Percentiles rank a stretch among this genome's conserved stretches.
Conservation (phyloP, 2,888 invertebrate species). For the Achlya flavicornis region DNA sequence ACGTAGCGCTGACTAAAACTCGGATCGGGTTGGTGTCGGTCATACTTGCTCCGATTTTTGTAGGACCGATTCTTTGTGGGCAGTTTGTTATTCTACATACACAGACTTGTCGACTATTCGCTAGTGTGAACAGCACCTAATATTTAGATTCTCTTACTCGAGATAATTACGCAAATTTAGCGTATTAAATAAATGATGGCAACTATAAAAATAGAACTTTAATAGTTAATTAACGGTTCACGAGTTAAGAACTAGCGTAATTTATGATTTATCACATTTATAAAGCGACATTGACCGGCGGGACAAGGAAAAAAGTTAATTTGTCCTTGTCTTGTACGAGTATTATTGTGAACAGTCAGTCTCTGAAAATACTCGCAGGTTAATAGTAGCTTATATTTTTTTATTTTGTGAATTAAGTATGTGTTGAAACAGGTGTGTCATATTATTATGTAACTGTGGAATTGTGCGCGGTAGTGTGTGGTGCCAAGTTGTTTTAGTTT, state of each 20-base stretch:
- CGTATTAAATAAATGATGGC: neutral
- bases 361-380: neutral
- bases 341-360: neutral
- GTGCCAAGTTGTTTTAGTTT: neutral
- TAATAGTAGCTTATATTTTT: neutral
- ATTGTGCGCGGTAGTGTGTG: neutral
- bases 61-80: too few species aligned
- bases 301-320: neutral
- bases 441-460: neutral
- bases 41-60: too few species aligned
- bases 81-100: too few species aligned
- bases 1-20: too few species aligned
- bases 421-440: too few species aligned
- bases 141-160: too few species aligned
- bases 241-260: neutral
- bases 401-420: neutral
- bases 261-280: neutral
- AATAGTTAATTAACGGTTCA: neutral
- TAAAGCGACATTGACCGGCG: constrained; percentile 5
- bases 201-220: neutral
- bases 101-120: too few species aligned
- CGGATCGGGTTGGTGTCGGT: too few species aligned
- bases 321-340: neutral
- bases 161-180: too few species aligned
- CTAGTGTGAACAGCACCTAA: too few species aligned